Base-by-base conservation (phyloP, 1,140 invertebrate genomes). In the Zeugodacus cucurbitae region DNA sequence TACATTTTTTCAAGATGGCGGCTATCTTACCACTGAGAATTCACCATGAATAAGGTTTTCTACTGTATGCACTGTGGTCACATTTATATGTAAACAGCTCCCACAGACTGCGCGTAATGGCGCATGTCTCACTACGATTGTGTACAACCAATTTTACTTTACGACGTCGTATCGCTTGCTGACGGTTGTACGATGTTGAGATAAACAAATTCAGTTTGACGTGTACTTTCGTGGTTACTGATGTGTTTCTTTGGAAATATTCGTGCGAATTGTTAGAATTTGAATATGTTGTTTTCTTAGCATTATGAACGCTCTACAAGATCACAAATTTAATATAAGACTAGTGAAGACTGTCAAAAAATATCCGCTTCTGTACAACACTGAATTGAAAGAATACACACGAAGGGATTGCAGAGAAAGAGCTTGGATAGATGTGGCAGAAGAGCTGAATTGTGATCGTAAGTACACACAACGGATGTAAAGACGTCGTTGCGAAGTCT, bases 251-350 rank as follows among this genome's bases (percentile, higher is more conserved):
- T 74, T 41, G 20, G 6, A 37, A 37, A 20, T 37, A 22, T 37
- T 14, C 34, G 67, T 74, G 10, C 10, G 2, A 1, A 5, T 37
- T 74, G 37, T 37, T 74, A 3, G 32, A 29, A 22, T 41, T 11
- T 74, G 14, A 17, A 48, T 74, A n/a, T 41, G 20, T 41, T 74
- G 6, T 74, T 74, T 32, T 74, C 1, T 37, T 29, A 37, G 22
- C 17, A 74, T 22, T 37, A 74, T 74, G 70, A 34, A 74, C 10
- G 70, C 34, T 8, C 70, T 74, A 41, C 32, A 41, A 41, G 34
- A 74, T 44, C 22, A 74, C 8, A 74, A 74, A 20, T 74, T 74
- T 74, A 74, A 74, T 74, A 74, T 74, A n/a, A 34, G 70, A 22
- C 41, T 74, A 74, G 32, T 37, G 3, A 37, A 41, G 41, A n/a